Percentiles rank a stretch among this genome's conserved stretches.
Evolutionary conservation across 2,797 vertebrate genomes (phyloP).

Genomic region (Ibycter americanus): DNA sequence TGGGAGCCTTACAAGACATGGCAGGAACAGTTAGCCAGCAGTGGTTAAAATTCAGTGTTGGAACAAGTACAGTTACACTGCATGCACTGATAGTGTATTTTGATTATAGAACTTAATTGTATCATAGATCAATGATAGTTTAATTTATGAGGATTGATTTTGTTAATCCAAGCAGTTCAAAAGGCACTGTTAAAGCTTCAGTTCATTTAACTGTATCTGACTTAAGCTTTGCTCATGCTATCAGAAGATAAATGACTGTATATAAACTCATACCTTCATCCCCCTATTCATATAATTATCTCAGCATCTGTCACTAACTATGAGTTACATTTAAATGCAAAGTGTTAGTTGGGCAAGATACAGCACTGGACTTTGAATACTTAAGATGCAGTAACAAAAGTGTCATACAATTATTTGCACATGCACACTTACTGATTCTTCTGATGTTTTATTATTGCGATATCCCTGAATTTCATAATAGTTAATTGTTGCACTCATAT

Average conservation of each 20-base stretch:
- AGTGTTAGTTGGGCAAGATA: not conserved
- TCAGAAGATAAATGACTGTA: slow-evolving; percentile 64
- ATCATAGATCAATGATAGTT: slow-evolving; percentile 73
- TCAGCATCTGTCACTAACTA: slow-evolving; percentile 39
- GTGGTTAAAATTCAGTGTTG: slow-evolving; percentile 65
- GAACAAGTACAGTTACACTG: not conserved
- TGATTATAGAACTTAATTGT: slow-evolving; percentile 69
- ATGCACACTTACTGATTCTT: not conserved
- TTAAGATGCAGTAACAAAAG: not conserved
- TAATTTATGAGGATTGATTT: slow-evolving; percentile 80
- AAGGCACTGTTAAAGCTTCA: slow-evolving; percentile 67
- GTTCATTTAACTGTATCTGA: slow-evolving; percentile 67
- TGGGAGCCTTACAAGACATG: slow-evolving; percentile 53
- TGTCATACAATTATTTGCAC: not conserved
- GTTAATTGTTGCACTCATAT: not conserved
- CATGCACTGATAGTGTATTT: slow-evolving; percentile 17
- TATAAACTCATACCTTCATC: slow-evolving; percentile 8
- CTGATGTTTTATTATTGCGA: not conserved
- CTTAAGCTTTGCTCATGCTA: slow-evolving; percentile 55
- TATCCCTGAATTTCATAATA: not conserved
- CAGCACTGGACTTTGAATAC: not conserved
- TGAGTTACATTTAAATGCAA: slow-evolving; percentile 36
- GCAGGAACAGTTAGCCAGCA: slow-evolving; percentile 50
- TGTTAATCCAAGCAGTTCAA: slow-evolving; percentile 77
- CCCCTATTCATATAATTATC: slow-evolving; percentile 28